Evolutionary conservation across 2,797 vertebrate genomes (phyloP), one percentile per base, ranked within the genome.

Genomic region (Falco cherrug): DNA sequence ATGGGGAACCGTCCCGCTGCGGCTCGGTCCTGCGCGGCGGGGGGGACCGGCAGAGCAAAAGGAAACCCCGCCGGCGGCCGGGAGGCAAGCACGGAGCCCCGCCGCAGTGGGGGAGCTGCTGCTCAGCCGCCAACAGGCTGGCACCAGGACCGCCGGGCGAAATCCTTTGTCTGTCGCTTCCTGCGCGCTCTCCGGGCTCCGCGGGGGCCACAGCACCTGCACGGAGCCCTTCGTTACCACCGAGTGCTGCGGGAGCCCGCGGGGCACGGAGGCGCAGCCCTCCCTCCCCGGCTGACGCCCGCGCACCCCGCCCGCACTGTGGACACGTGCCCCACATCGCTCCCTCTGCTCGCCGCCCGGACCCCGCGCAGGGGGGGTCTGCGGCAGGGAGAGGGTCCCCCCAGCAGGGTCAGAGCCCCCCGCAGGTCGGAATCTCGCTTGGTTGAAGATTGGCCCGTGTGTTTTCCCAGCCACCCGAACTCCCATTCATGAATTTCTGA

Each of bases 401-500:
- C 37, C 37, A 37, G 10, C 37, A 37, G 37, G 37, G 37, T 37
- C 37, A 37, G 37, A 37, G 37, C 37, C 12, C 39, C 51, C 25
- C 18, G 53, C 53, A 56, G 53, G 69, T 53, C 9, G 60, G 33
- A 79, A 63, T 90, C 45, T 51, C 85, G 3, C 43, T 29, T 20
- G 24, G 18, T 20, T 56, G 33, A 68, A 31, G 71, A 35, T 61
- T 37, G 24, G 59, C 65, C 61, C 22, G 35, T 68, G 39, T 65
- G 63, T 68, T 90, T 83, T 63, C 89, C 53, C 83, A 87, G 73
- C 45, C 73, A 50, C 64, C 31, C 31, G 16, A 65, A 35, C 48
- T 95, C 64, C 79, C 97, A 97, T 97, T 97, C 97, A 97, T 96
- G 84, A 96, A 85, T 96, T 95, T 84, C 73, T 48, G 89, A 53